Evolutionary conservation across 2,888 invertebrate species (phyloP).

Genomic region (Lochmaea capreae): DNA sequence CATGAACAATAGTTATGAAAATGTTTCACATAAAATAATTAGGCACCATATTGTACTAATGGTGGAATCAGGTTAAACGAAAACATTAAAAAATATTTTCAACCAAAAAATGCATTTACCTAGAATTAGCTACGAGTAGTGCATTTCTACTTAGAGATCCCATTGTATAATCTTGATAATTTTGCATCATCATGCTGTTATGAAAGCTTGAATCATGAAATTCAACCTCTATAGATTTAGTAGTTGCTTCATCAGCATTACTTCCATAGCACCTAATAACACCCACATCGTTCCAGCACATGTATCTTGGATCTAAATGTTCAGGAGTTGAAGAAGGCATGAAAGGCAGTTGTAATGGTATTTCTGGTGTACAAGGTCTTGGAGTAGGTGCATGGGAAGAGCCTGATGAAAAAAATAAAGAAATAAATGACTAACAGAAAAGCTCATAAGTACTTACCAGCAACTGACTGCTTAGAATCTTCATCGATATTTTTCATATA

Average conservation of each 20-base stretch:
- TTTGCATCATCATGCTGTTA: constrained; percentile 89
- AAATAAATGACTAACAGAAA: not conserved
- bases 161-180: constrained; percentile 87
- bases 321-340: constrained; percentile 90
- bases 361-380: constrained; percentile 63
- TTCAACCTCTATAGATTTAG: constrained; percentile 89
- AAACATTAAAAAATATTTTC: no score
- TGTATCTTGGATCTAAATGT: constrained; percentile 76
- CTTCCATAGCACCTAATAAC: constrained; percentile 84
- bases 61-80: no score
- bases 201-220: constrained; percentile 93
- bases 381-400: constrained; percentile 56
- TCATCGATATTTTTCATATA: constrained; percentile 65
- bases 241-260: constrained; percentile 71
- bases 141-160: constrained; percentile 87
- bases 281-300: constrained; percentile 95
- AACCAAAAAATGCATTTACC: constrained; percentile 63
- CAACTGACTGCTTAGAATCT: constrained; percentile 48
- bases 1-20: no score
- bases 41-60: no score
- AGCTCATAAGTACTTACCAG: constrained; percentile 32
- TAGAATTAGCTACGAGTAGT: constrained; percentile 79
- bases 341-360: constrained; percentile 83
- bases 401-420: constrained; percentile 48
- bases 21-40: no score